Evolutionary conservation across 1,140 invertebrate species (phyloP).

Genomic region (Charaxes varanes): DNA sequence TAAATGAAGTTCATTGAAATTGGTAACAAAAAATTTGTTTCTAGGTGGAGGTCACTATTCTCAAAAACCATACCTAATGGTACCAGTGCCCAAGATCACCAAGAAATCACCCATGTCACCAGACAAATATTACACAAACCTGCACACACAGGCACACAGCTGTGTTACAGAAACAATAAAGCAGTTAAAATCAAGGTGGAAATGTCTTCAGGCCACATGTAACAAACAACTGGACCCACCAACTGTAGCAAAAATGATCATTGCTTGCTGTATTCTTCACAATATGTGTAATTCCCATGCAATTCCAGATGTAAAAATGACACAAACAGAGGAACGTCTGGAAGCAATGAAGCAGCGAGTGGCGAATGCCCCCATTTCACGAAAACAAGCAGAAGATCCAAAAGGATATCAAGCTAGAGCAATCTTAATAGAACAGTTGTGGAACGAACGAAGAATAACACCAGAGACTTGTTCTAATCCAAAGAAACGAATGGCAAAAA

Average conservation of each 20-base stretch:
- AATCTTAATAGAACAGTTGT: slow-evolving; percentile 40
- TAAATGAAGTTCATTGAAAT: not conserved
- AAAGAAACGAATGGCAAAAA: slow-evolving; percentile 46
- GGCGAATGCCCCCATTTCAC: slow-evolving; percentile 42
- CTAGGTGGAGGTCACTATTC: slow-evolving; percentile 49
- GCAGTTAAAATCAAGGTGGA: slow-evolving; percentile 56
- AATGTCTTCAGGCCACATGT: slow-evolving; percentile 53
- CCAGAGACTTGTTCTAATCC: slow-evolving; percentile 30
- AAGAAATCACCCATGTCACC: slow-evolving; percentile 56
- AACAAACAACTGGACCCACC: slow-evolving; percentile 54
- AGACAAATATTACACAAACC: slow-evolving; percentile 52
- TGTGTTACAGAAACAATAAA: slow-evolving; percentile 45
- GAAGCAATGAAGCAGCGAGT: slow-evolving; percentile 62
- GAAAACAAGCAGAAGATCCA: slow-evolving; percentile 41
- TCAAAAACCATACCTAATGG: slow-evolving; percentile 53
- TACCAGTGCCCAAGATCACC: slow-evolving; percentile 55
- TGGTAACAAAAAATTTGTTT: slow-evolving; percentile 13
- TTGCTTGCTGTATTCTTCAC: slow-evolving; percentile 53
- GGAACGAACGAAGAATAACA: slow-evolving; percentile 42
- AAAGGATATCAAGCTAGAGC: slow-evolving; percentile 32
- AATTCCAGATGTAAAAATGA: slow-evolving; percentile 35
- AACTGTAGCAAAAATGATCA: slow-evolving; percentile 42
- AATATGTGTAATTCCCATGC: slow-evolving; percentile 47
- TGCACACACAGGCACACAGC: slow-evolving; percentile 42
- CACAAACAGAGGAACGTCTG: slow-evolving; percentile 46